A percentile compares a stretch with the other conserved stretches of the same genome.
Evolutionary conservation across 23 tunicate genomes (phyloP).

Genomic region (Clavelina lepadiformis): DNA sequence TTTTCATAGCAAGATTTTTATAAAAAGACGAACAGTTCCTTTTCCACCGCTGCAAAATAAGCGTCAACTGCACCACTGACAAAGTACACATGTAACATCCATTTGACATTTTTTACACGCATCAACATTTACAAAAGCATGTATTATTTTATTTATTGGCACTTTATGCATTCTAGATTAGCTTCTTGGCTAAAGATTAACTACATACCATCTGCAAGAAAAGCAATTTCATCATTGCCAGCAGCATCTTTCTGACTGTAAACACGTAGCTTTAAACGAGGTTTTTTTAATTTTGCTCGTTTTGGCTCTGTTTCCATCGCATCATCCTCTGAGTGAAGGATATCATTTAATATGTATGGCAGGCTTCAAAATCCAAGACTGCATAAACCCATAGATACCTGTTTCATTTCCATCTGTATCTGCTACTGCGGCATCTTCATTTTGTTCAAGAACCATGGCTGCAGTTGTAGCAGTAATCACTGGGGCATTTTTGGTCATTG

Average conservation of each 20-base stretch:
- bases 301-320: constrained; percentile 22
- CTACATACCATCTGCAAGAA: constrained; percentile 18
- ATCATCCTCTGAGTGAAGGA: constrained; percentile 47
- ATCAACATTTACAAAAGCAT: too few relatives aligned
- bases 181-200: too few relatives aligned
- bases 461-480: constrained; percentile 87
- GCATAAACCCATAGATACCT: constrained; percentile 12
- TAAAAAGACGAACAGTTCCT: too few relatives aligned
- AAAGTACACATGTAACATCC: too few relatives aligned
- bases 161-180: too few relatives aligned
- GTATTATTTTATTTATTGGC: too few relatives aligned
- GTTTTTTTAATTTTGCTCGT: constrained; percentile 43
- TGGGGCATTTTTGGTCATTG: constrained; percentile 51
- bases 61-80: too few relatives aligned
- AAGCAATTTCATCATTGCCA: constrained; percentile 7
- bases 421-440: background rate
- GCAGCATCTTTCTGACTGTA: constrained; percentile 82
- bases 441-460: constrained; percentile 62
- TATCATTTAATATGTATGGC: background rate
- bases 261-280: constrained; percentile 72
- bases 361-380: background rate
- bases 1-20: too few relatives aligned
- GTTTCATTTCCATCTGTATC: constrained; percentile 78
- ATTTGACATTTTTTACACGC: too few relatives aligned
- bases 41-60: too few relatives aligned